Base-by-base conservation (phyloP, 2,113 vertebrate species). In the Pipra filicauda region DNA sequence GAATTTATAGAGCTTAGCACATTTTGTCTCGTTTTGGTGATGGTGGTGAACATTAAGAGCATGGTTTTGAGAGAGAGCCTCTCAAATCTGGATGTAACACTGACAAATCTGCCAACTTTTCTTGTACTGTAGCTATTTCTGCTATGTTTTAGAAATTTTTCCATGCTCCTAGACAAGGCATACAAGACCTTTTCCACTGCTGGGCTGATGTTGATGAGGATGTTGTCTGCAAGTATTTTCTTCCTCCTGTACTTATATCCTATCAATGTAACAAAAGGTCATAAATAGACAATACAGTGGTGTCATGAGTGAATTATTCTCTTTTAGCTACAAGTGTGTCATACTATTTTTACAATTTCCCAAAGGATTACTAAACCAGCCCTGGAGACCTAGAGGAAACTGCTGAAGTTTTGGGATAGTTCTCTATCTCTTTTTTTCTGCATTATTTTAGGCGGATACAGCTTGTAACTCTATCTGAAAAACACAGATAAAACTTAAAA, bases 331-430 rank as follows among this genome's bases (percentile, higher is more conserved):
- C 31, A 75, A 39, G 18, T 54, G 24, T 72, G 73, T 46, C 65
- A 72, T 21, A 6, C 30, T 84, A 74, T 91, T 94, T 96, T 81
- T 89, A 82, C 43, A n/a, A 46, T 89, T 91, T 79, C 73, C 31
- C 8, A 9, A 67, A 80, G 65, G 30, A 43, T 73, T 93, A 43
- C 58, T 85, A 55, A 62, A 78, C 48, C 1, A 3, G n/a, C 81
- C 19, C 31, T 65, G 70, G 80, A 78, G 66, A 82, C 21, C 19
- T 31, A 39, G 14, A 89, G 74, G 80, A 92, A 93, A 54, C 49
- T 69, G 37, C 66, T 89, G 66, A 84, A 65, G 49, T 85, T 81
- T 74, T n/a, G 44, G 55, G 46, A 6, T 79, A 46, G 58, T 85
- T 93, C 51, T 89, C 70, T 64, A 0, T 59, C 76, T 57, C 2